Conservation (phyloP, 2,113 vertebrate genomes). For the Ageneiosus marmoratus region DNA sequence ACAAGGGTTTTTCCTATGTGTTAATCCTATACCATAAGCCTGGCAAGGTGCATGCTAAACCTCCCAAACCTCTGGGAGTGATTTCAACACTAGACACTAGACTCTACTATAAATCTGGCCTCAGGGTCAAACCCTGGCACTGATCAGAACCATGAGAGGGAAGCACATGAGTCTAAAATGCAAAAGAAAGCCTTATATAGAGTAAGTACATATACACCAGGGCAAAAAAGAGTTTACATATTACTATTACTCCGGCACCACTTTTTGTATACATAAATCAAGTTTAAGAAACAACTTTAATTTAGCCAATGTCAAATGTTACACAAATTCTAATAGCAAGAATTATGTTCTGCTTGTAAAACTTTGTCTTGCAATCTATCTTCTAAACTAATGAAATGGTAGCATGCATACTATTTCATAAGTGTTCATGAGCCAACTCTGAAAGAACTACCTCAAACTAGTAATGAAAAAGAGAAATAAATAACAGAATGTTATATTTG, state of each 20-base stretch:
- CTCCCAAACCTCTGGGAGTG: conserved; percentile 52
- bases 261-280: not conserved
- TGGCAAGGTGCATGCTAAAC: conserved; percentile 48
- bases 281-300: not conserved
- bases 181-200: not conserved
- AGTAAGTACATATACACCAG: not conserved
- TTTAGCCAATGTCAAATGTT: not conserved
- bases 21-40: conserved; percentile 51
- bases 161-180: not conserved
- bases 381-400: not conserved
- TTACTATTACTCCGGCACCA: not conserved
- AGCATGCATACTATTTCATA: not conserved
- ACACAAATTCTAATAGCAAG: not conserved
- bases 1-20: conserved; percentile 56
- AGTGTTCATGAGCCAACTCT: not conserved
- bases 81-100: conserved; percentile 67
- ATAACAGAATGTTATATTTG: conserved; percentile 39
- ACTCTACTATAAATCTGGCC: conserved; percentile 62
- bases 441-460: not conserved
- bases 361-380: not conserved
- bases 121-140: conserved; percentile 24
- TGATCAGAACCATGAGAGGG: conserved; percentile 14
- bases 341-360: not conserved
- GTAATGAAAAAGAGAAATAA: conserved; percentile 5
- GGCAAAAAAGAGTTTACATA: not conserved